Evolutionary conservation across 2,888 invertebrate genomes (phyloP).

Genomic region (Euspilapteryx auroguttella): DNA sequence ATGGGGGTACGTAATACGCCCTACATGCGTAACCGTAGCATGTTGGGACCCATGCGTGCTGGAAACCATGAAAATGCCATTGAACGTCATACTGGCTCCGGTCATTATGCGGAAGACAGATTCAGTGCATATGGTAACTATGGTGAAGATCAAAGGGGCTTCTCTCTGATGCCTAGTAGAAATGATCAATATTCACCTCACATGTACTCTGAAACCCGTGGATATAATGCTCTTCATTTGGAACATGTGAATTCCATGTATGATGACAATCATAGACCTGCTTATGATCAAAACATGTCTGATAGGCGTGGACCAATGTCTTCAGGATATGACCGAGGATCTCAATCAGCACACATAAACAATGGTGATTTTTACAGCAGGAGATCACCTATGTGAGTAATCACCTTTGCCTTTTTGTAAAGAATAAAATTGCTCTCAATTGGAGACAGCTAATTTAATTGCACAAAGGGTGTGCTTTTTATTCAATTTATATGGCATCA

Average conservation of each 20-base stretch:
- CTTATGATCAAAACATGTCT: constrained; percentile 36
- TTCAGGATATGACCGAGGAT: constrained; percentile 27
- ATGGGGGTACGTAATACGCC: constrained; percentile 17
- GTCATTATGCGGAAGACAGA: constrained; percentile 39
- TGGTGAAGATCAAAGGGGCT: constrained; percentile 45
- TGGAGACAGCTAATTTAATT: too few relatives aligned
- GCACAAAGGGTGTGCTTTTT: too few relatives aligned
- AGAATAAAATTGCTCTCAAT: too few relatives aligned
- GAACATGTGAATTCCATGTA: constrained; percentile 11
- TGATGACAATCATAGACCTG: constrained; percentile 31
- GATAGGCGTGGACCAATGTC: constrained; percentile 28
- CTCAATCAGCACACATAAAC: constrained; percentile 28
- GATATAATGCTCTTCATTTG: constrained; percentile 6
- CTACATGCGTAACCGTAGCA: constrained; percentile 37
- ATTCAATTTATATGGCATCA: too few relatives aligned
- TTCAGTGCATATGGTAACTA: constrained; percentile 44
- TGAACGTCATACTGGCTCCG: too few relatives aligned
- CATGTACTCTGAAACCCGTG: constrained; percentile 9
- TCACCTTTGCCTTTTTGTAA: too few relatives aligned
- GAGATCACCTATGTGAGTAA: constrained; percentile 20
- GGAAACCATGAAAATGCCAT: too few relatives aligned
- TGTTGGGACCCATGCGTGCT: constrained; percentile 2
- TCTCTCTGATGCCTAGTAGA: constrained; percentile 39
- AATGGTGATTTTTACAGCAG: constrained; percentile 55
- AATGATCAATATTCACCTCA: constrained; percentile 13